phyloP scores from a whole-genome alignment of 2,888 invertebrate genomes.

The Leucophora obtusa region DNA sequence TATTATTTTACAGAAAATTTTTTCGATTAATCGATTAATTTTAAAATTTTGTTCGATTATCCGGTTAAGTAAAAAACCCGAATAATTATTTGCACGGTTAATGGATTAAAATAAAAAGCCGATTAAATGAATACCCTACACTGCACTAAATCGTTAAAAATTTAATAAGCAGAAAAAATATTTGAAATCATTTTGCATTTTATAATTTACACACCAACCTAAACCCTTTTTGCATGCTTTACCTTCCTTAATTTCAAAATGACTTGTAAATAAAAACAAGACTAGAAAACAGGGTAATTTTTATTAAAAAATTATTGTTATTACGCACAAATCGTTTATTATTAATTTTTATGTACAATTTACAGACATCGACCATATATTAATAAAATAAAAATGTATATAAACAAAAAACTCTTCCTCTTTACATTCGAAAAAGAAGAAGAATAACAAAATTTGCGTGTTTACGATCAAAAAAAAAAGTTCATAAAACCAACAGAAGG shows the following conservation, averaged over 20 bases:
- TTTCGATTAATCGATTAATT: too few relatives aligned
- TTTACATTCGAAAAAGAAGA: not conserved
- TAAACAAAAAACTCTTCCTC: conserved; percentile 14
- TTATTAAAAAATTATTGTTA: conserved; percentile 73
- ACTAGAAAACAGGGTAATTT: conserved; percentile 42
- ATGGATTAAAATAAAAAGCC: too few relatives aligned
- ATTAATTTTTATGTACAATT: conserved; percentile 75
- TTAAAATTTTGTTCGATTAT: too few relatives aligned
- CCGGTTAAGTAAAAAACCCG: too few relatives aligned
- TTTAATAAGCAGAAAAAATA: too few relatives aligned
- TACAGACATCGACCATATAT: conserved; percentile 53
- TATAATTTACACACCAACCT: not conserved
- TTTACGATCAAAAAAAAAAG: conserved; percentile 1
- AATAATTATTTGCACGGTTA: too few relatives aligned
- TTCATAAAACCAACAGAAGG: conserved; percentile 42
- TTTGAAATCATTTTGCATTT: not conserved
- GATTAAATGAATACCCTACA: too few relatives aligned
- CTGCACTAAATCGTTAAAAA: too few relatives aligned
- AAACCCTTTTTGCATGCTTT: not conserved
- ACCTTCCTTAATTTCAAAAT: conserved; percentile 34
- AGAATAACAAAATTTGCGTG: conserved; percentile 32
- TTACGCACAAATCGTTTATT: conserved; percentile 75
- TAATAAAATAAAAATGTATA: conserved; percentile 24
- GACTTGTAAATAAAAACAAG: not conserved
- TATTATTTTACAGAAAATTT: too few relatives aligned